Base-by-base conservation (phyloP, 2,888 invertebrate genomes). In the Pimpla rufipes region DNA sequence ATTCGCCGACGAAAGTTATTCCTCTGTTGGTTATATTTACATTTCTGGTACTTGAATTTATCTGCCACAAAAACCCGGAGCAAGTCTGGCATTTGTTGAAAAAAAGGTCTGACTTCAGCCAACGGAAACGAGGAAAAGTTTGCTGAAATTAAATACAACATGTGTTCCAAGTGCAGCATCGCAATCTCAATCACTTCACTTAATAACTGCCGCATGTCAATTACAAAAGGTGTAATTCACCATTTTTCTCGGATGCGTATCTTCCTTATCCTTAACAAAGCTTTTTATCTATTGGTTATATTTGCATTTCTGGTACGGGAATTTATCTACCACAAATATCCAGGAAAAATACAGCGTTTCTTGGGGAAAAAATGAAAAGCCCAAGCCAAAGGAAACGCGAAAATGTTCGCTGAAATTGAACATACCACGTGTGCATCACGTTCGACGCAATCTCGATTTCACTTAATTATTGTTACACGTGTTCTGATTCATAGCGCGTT, bases 31-130 rank as follows among this genome's bases (percentile, higher is more conserved):
- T 50, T 42, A n/a, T 11, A 23, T 68, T 68, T 37, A 52, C 68
- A 40, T 55, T 52, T 68, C 68, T 13, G 35, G n/a, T n/a, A 4
- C 18, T 40, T 21, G 16, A 52, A 52, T 70, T 70, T 55, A 23
- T 37, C 13, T 35, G 10, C 10, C 18, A 64, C 16, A 6, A 18
- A 62, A n/a, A 62, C 8, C 29, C 4, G 0, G 45, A 35, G n/a
- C 8, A 67, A 35, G 8, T 37, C 10, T 37, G 29, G 47, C 67
- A 50, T 21, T 23, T 7, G 47, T n/a, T n/a, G 52, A 13, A 55
- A 40, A 21, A 21, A 37, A 52, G 35, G 40, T n/a, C 8, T 4
- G 29, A 23, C 2, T 13, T 7, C 50, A 37, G 7, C 7, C 37
- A 55, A 70, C 11, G 7, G 40, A 18, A 35, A 47, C 18, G 13